These are phyloP conservation scores for Dugesia japonica DNA, from an alignment of 2,888 invertebrate genomes.

Conservation along the genomic window DNA sequence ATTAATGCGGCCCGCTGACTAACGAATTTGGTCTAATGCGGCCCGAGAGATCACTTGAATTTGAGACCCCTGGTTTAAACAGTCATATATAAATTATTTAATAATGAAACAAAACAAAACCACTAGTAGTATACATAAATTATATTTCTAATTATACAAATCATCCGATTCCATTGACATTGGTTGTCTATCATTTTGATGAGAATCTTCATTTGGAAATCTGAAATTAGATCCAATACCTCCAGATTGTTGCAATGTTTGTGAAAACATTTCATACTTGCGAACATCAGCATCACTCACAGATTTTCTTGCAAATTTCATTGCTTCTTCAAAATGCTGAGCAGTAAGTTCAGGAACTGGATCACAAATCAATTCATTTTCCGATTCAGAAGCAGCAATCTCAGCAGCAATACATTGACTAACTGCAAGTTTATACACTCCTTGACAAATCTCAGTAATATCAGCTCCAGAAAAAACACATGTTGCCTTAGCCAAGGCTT, in stretches of 20 bases:
- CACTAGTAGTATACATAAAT: too few species aligned
- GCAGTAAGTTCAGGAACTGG: conserved; percentile 81
- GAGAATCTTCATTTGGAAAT: neutral
- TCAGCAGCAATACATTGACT: conserved; percentile 72
- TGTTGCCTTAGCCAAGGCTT: conserved; percentile 54
- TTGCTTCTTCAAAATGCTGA: conserved; percentile 94
- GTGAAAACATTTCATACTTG: conserved; percentile 99
- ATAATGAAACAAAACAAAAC: too few species aligned
- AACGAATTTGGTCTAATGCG: too few species aligned
- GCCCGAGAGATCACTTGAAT: too few species aligned
- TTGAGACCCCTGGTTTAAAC: too few species aligned
- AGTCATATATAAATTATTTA: too few species aligned
- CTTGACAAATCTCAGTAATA: conserved; percentile 94
- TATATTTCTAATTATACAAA: too few species aligned
- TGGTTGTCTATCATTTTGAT: too few species aligned
- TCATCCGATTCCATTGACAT: too few species aligned
- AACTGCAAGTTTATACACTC: conserved; percentile 95
- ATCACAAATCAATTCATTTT: conserved; percentile 65
- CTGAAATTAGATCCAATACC: neutral
- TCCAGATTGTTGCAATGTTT: conserved; percentile 69
- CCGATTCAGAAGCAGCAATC: conserved; percentile 57
- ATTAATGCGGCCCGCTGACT: too few species aligned
- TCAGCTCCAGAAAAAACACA: conserved; percentile 95
- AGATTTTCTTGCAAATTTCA: conserved; percentile 90
- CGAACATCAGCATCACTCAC: conserved; percentile 98